phyloP scores from a whole-genome alignment of 2,113 vertebrate species.

The Sphyrna mokarran region DNA sequence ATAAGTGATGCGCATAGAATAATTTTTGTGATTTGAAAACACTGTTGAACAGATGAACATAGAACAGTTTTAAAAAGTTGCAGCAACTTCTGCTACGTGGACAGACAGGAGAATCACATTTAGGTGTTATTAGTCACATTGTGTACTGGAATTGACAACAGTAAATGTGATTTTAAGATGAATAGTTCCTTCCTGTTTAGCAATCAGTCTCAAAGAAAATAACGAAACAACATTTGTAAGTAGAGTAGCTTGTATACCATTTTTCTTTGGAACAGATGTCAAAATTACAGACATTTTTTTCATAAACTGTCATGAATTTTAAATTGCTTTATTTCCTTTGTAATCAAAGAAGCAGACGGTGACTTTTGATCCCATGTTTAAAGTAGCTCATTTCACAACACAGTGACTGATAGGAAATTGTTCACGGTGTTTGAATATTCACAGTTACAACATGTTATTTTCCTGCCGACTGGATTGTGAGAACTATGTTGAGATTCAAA shows the following conservation, averaged over 20 bases:
- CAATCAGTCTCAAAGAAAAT: background rate
- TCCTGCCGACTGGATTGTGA: conserved; percentile 24
- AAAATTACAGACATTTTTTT: conserved; percentile 18
- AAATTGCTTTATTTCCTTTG: conserved; percentile 27
- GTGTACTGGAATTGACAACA: background rate
- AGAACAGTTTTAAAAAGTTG: background rate
- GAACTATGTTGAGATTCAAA: conserved; percentile 23
- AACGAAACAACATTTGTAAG: background rate
- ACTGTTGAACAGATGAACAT: background rate
- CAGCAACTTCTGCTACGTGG: background rate
- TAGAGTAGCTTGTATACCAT: background rate
- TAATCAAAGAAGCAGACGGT: conserved; percentile 19
- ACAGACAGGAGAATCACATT: background rate
- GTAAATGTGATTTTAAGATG: background rate
- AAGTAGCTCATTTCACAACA: conserved; percentile 32
- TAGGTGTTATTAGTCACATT: background rate
- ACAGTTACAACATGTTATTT: conserved; percentile 32
- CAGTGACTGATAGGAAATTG: conserved; percentile 16
- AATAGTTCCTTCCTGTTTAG: background rate
- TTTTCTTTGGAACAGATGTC: conserved; percentile 24
- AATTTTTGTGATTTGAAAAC: background rate
- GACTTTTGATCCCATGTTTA: conserved; percentile 29
- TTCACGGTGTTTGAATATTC: conserved; percentile 31
- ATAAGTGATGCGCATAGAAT: background rate
- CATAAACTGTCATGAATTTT: conserved; percentile 25